Conservation (phyloP, 1,140 invertebrate genomes). For the Delia radicum region DNA sequence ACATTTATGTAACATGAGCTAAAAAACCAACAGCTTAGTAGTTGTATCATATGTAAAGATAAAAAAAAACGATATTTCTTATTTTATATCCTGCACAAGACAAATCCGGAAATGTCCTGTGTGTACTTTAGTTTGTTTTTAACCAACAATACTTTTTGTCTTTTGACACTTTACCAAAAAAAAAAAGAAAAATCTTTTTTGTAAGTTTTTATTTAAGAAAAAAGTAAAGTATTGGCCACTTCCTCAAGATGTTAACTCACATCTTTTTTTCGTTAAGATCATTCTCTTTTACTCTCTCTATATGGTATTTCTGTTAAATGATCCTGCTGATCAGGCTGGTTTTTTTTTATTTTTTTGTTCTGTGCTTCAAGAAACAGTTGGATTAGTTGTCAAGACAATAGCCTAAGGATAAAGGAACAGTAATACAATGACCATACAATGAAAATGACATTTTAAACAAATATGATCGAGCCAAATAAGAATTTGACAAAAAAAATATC, state of each 20-base stretch:
- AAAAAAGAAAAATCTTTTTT: neutral
- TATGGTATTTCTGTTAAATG: neutral
- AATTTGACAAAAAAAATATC: neutral
- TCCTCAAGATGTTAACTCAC: neutral
- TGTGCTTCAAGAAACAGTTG: neutral
- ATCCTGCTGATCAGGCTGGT: neutral
- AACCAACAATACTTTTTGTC: neutral
- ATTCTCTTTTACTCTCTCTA: neutral
- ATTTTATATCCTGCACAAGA: neutral
- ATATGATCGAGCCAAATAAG: neutral
- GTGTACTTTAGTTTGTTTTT: neutral
- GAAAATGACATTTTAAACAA: neutral
- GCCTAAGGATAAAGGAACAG: neutral
- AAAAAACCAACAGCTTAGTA: conserved; percentile 4
- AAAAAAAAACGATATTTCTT: neutral
- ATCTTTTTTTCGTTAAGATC: neutral
- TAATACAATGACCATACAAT: neutral
- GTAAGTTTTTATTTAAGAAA: too few species aligned
- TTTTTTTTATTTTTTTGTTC: neutral
- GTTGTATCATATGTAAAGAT: neutral
- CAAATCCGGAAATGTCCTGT: conserved; percentile 1
- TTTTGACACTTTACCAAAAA: neutral
- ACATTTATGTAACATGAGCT: conserved; percentile 4
- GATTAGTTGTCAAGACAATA: neutral
- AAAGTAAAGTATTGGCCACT: neutral